Evolutionary conservation across 1,140 invertebrate species (phyloP).

Genomic region (Pteromalus puparum): DNA sequence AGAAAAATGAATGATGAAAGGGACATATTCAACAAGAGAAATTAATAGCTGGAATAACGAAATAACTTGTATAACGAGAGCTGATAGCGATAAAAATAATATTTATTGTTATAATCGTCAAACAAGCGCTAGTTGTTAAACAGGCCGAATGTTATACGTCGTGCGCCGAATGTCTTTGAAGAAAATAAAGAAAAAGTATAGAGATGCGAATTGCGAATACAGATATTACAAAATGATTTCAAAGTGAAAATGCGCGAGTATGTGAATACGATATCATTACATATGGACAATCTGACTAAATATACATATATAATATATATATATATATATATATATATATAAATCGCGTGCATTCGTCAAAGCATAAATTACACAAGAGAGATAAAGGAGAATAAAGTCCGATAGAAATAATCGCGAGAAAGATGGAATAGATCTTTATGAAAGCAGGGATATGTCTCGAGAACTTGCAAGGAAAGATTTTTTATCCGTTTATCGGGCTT

Average conservation of each 20-base stretch:
- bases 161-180: conserved; percentile 29
- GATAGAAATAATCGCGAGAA: conserved; percentile 16
- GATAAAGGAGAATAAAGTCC: conserved; percentile 32
- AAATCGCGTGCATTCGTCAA: conserved; percentile 35
- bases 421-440: neutral
- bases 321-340: conserved; percentile 33
- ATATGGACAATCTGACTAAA: conserved; percentile 49
- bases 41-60: conserved; percentile 6
- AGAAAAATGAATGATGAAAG: neutral
- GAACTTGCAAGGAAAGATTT: neutral
- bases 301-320: conserved; percentile 32
- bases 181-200: neutral
- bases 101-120: conserved; percentile 49
- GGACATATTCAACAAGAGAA: neutral
- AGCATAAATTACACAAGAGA: conserved; percentile 6
- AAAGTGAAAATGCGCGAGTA: conserved; percentile 36
- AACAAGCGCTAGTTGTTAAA: conserved; percentile 46
- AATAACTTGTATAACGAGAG: neutral
- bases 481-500: conserved; percentile 7
- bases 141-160: conserved; percentile 27
- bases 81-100: conserved; percentile 28
- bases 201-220: neutral
- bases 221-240: conserved; percentile 22
- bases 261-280: conserved; percentile 51
- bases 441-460: neutral